Evolutionary conservation across 1,140 invertebrate species (phyloP), one percentile per base, ranked within the genome.

Genomic region (Drosophila lowei): DNA sequence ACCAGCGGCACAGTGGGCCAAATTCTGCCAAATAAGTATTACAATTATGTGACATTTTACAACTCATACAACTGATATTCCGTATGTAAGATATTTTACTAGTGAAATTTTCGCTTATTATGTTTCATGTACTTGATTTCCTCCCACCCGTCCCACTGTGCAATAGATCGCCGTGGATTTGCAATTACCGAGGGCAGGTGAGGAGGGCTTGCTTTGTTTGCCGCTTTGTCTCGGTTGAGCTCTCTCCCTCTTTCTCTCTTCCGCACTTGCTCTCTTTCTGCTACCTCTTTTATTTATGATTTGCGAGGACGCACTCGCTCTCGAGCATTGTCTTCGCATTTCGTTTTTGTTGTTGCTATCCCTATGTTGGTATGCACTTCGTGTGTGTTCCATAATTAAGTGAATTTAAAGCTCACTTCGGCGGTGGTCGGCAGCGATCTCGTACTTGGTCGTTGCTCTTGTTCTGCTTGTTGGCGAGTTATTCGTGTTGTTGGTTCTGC

Each of bases 371-470:
- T 70, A 88, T 79, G 78, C 83, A 66, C 83, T 88, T 88, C 83
- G 78, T 88, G 83, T 88, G 83, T 88, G 83, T 88, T 88, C 83
- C 83, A 88, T 88, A 88, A 88, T 88, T 88, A 86, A 88, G 78
- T 88, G 83, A 88, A 88, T 88, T 88, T 83, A 79, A 88, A 83
- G 70, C 75, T 77, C 83, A 78, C 75, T 83, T 58, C 72, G 59
- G 74, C 66, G 77, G 78, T 76, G 78, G 83, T 81, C 78, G 56
- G 41, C 23, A 6, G 28, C 52, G 28, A 54, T 41, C 38, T 41
- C 38, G 25, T 54, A 16, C n/a, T 34, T 47, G 50, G 49, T 74
- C 50, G 61, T 54, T 73, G 42, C 57, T 43, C n/a, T 43, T 68
- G 43, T 66, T 55, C 47, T 44, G 55, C 16, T 41, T 63, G 56